Percentiles rank a stretch among this genome's conserved stretches.
These are phyloP conservation scores for Bombus cullumanus DNA, from an alignment of 1,140 invertebrate genomes.

Conservation along the genomic window DNA sequence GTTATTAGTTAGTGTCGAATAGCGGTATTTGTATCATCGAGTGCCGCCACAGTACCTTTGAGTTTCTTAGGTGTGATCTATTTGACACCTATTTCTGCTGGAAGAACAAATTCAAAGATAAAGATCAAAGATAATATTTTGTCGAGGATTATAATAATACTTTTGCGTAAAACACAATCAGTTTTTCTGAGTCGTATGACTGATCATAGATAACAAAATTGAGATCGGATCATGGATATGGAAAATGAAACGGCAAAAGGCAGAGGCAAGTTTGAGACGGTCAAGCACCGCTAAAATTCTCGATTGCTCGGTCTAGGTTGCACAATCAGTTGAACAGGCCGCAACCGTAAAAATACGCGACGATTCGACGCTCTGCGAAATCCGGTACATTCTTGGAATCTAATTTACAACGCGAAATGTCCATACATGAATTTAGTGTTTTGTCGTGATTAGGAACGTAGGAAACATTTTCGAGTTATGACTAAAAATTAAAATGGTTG, in stretches of 20 bases:
- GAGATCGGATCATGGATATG: not conserved
- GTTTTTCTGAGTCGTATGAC: not conserved
- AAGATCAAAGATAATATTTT: not conserved
- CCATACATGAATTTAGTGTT: not conserved
- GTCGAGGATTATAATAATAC: not conserved
- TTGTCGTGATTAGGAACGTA: not conserved
- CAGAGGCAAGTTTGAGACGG: not conserved
- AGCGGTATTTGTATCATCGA: no score
- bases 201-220: not conserved
- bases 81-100: not conserved
- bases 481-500: no score
- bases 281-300: not conserved
- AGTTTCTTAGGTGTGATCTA: not conserved
- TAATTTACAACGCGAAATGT: not conserved
- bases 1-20: no score
- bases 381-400: not conserved
- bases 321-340: not conserved
- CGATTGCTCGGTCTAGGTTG: not conserved
- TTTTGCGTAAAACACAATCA: no score
- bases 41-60: no score
- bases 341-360: not conserved
- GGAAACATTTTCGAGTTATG: no score
- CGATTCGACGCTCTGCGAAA: not conserved
- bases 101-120: not conserved
- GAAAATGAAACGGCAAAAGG: slow-evolving; percentile 7